Evolutionary conservation across 2,797 vertebrate genomes (phyloP).

Genomic region (Onychomys leucogaster): DNA sequence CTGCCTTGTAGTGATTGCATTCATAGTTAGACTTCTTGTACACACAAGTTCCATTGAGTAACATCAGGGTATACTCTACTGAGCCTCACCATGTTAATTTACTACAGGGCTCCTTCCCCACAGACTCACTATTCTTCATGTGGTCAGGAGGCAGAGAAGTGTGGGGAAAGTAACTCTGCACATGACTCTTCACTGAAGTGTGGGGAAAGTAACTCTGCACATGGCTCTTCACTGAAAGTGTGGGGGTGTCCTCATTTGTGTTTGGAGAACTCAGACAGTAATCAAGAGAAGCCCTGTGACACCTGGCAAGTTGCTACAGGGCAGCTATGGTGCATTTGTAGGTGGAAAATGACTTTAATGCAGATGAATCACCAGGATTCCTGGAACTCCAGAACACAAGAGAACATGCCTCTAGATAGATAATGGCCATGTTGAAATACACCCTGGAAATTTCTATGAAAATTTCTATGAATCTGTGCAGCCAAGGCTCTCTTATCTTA

Average conservation of each 20-base stretch:
- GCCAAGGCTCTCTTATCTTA: slow-evolving; percentile 32
- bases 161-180: too few relatives aligned
- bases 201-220: too few relatives aligned
- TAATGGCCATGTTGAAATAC: slow-evolving; percentile 51
- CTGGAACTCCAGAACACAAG: slow-evolving; percentile 62
- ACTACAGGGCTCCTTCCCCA: neutral
- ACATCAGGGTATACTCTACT: neutral
- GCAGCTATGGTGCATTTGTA: slow-evolving; percentile 9
- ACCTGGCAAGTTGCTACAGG: neutral
- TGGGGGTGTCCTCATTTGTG: neutral
- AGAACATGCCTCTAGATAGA: slow-evolving; percentile 37
- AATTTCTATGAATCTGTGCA: slow-evolving; percentile 54
- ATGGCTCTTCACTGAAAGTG: neutral
- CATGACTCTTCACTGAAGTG: neutral
- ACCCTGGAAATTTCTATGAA: slow-evolving; percentile 35
- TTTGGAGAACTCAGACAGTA: slow-evolving; percentile 18
- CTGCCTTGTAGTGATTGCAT: neutral
- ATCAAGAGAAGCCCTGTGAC: slow-evolving; percentile 43
- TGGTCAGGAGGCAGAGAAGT: neutral
- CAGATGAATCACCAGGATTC: slow-evolving; percentile 69
- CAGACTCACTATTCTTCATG: neutral
- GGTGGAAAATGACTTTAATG: slow-evolving; percentile 62
- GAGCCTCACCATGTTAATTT: neutral
- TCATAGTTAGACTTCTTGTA: neutral
- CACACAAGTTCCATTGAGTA: neutral